phyloP scores from a whole-genome alignment of 2,888 invertebrate species.

The Pollenia labialis region DNA sequence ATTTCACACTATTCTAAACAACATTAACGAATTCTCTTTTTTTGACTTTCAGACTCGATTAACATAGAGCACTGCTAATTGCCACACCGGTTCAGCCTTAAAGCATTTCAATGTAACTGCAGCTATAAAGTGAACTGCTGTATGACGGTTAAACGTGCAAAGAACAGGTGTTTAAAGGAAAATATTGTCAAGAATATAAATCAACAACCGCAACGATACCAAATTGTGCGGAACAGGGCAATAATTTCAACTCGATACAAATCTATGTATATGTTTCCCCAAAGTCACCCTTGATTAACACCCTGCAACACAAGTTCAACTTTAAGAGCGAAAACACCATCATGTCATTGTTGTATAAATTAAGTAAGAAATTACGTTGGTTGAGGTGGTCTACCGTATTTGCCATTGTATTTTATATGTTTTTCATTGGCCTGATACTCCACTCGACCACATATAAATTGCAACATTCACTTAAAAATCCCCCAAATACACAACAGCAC shows the following conservation, averaged over 20 bases:
- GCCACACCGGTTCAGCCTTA: not conserved
- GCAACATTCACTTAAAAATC: conserved; percentile 76
- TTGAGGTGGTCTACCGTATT: conserved; percentile 86
- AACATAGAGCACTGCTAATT: not conserved
- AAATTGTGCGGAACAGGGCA: conserved; percentile 27
- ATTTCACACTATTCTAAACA: not conserved
- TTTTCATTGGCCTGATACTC: conserved; percentile 85
- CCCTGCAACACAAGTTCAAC: conserved; percentile 29
- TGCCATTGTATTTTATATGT: conserved; percentile 85
- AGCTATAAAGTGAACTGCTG: not conserved
- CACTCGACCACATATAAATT: conserved; percentile 84
- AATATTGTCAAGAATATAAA: conserved; percentile 18
- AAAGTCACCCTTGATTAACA: conserved; percentile 29
- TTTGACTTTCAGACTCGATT: conserved; percentile 14
- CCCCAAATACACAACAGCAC: conserved; percentile 55
- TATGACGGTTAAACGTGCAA: conserved; percentile 3
- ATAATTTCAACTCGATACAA: not conserved
- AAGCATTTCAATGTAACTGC: not conserved
- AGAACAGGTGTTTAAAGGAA: conserved; percentile 35
- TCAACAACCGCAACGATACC: conserved; percentile 13
- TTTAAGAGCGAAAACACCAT: conserved; percentile 66
- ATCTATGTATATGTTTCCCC: not conserved
- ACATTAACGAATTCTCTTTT: not conserved
- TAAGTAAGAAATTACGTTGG: conserved; percentile 82
- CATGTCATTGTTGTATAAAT: conserved; percentile 82